Conservation (phyloP, 2,888 invertebrate genomes). For the Ceraclea dissimilis region DNA sequence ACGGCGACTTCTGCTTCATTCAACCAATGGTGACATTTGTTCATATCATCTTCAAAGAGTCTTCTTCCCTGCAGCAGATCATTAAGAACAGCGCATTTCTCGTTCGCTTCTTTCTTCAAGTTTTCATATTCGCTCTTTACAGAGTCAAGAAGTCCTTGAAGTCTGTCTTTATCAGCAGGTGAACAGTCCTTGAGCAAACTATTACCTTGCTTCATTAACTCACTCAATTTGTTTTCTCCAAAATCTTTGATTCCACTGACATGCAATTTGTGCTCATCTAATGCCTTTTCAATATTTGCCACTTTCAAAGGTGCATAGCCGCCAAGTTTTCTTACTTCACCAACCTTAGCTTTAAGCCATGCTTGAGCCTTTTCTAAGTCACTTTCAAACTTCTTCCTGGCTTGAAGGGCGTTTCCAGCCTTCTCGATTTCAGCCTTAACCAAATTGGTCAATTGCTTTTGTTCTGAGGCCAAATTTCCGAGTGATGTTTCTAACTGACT, state of each 20-base stretch:
- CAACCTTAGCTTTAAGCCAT: slow-evolving; percentile 72
- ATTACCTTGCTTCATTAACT: slow-evolving; percentile 68
- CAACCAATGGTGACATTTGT: slow-evolving; percentile 79
- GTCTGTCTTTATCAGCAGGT: slow-evolving; percentile 56
- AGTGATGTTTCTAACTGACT: slow-evolving; percentile 68
- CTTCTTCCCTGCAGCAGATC: slow-evolving; percentile 71
- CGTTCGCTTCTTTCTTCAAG: slow-evolving; percentile 64
- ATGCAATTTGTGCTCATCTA: slow-evolving; percentile 65
- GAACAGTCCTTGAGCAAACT: slow-evolving; percentile 76
- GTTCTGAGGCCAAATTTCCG: slow-evolving; percentile 64
- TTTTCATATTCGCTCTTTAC: slow-evolving; percentile 65
- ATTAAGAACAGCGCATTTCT: slow-evolving; percentile 62
- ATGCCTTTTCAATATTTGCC: slow-evolving; percentile 74
- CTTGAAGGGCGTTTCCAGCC: slow-evolving; percentile 60
- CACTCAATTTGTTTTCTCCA: slow-evolving; percentile 64
- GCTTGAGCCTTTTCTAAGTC: slow-evolving; percentile 70
- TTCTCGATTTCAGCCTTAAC: slow-evolving; percentile 68
- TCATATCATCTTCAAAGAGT: slow-evolving; percentile 73
- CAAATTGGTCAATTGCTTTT: slow-evolving; percentile 62
- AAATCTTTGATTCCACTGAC: slow-evolving; percentile 72
- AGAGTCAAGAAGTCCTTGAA: slow-evolving; percentile 60
- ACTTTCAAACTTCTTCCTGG: slow-evolving; percentile 67
- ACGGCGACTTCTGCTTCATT: slow-evolving; percentile 85
- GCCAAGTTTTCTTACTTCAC: slow-evolving; percentile 67
- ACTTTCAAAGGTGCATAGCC: slow-evolving; percentile 74